Percentiles rank a stretch among this genome's conserved stretches.
Evolutionary conservation across 2,797 vertebrate species (phyloP).

Genomic region (Podargus strigoides): DNA sequence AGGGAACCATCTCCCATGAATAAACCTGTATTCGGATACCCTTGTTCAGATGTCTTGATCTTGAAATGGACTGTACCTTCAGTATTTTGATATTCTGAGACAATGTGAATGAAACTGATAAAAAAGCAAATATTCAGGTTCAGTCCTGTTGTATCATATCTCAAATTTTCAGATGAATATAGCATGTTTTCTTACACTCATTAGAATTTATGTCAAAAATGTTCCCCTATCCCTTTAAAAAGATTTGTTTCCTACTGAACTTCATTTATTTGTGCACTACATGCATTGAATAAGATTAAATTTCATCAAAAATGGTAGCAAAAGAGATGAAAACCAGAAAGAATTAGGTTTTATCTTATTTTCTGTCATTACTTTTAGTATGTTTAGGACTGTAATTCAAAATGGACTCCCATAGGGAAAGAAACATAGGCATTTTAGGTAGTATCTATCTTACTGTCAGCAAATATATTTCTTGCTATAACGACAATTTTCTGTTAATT

Average conservation of each 20-base stretch:
- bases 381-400: neutral
- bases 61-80: neutral
- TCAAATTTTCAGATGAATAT: neutral
- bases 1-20: neutral
- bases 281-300: conserved; percentile 10
- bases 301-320: neutral
- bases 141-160: neutral
- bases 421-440: neutral
- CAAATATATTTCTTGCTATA: neutral
- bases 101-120: neutral
- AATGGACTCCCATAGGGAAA: neutral
- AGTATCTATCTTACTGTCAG: neutral
- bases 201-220: neutral
- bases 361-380: neutral
- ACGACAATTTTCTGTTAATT: neutral
- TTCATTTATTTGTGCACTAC: conserved; percentile 23
- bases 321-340: neutral
- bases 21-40: neutral
- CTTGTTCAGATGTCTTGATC: accelerated
- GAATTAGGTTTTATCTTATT: neutral
- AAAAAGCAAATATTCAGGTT: neutral
- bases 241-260: neutral
- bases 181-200: neutral
- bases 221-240: neutral
- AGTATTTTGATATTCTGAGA: neutral